Evolutionary conservation across 2,888 invertebrate genomes (phyloP), one percentile per base, ranked within the genome.

Genomic region (Eurois occulta): DNA sequence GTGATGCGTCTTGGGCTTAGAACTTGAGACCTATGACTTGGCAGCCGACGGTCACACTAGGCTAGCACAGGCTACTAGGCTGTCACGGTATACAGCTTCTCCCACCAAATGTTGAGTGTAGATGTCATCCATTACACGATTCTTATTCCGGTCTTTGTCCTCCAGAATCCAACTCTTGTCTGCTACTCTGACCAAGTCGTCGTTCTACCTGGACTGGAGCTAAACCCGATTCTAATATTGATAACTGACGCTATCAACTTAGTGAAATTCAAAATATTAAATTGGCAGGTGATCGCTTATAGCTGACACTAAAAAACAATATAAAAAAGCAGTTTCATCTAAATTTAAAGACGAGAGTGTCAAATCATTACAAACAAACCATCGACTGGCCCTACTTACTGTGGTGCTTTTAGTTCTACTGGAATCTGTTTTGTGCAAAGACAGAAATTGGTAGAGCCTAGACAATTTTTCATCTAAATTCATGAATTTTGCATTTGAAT

Each of bases 381-480:
- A 21, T 32, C 18, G 32, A 35, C 11, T 11, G 24, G 18, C 16
- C 24, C 2, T 28, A 32, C 46, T 35, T n/a, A 46, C 48, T 48
- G 38, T 38, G 11, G 10, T 11, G 18, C 24, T 72, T 72, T 64
- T 43, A 32, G 43, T 72, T 62, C 28, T 66, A 41, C 48, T 41
- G 3, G 6, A 28, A 1, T 62, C 1, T 77, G 21, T 41, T 8
- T 62, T 41, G 21, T 38, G 16, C 7, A 65, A 75, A 62, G 21
- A 77, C 28, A 32, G 28, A 16, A 13, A 21, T 46, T 76, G 24
- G 28, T 75, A n/a, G 18, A 35, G 18, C 28, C 38, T n/a, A 41
- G 62, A n/a, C 43, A 67, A 46, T 55, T 52, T 74, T 64, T 75
- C 52, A 81, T 68, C 21, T 46, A 67, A 62, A 80, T 72, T 80